Conservation (phyloP, 2,797 vertebrate species). For the Girardinus metallicus region DNA sequence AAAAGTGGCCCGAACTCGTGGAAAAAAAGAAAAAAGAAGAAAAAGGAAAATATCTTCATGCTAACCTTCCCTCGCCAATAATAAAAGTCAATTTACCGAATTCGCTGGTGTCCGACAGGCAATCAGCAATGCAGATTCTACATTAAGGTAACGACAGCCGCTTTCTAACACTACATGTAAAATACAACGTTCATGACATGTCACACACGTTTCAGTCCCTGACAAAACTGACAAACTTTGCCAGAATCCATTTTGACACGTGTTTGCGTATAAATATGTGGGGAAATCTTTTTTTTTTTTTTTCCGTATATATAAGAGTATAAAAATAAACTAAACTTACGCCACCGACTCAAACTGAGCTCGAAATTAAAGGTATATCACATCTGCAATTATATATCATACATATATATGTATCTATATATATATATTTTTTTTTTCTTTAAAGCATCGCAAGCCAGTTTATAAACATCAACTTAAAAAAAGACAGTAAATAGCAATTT, state of each 20-base stretch:
- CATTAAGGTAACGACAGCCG: constrained; percentile 73
- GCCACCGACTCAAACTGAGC: constrained; percentile 73
- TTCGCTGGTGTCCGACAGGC: constrained; percentile 59
- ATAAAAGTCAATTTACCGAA: constrained; percentile 66
- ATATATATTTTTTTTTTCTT: constrained; percentile 38
- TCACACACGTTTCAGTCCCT: constrained; percentile 81
- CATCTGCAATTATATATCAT: constrained; percentile 67
- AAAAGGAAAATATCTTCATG: constrained; percentile 56
- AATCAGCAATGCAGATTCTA: constrained; percentile 72
- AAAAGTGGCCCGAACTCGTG: constrained; percentile 50
- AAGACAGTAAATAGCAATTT: constrained; percentile 55
- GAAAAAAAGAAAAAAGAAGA: neutral
- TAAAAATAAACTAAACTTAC: constrained; percentile 84
- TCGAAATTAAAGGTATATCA: constrained; percentile 77
- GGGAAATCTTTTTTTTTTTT: constrained; percentile 58
- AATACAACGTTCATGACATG: constrained; percentile 77
- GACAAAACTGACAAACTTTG: constrained; percentile 80
- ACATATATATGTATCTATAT: constrained; percentile 30
- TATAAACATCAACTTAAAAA: constrained; percentile 73
- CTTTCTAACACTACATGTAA: constrained; percentile 74
- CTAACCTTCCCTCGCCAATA: constrained; percentile 64
- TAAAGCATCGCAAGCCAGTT: constrained; percentile 76
- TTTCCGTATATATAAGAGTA: constrained; percentile 77
- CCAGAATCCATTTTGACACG: constrained; percentile 73
- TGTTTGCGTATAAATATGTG: constrained; percentile 69